These are phyloP conservation scores for Enteromius mattozi DNA, from an alignment of 2,797 vertebrate genomes.

Conservation along the genomic window DNA sequence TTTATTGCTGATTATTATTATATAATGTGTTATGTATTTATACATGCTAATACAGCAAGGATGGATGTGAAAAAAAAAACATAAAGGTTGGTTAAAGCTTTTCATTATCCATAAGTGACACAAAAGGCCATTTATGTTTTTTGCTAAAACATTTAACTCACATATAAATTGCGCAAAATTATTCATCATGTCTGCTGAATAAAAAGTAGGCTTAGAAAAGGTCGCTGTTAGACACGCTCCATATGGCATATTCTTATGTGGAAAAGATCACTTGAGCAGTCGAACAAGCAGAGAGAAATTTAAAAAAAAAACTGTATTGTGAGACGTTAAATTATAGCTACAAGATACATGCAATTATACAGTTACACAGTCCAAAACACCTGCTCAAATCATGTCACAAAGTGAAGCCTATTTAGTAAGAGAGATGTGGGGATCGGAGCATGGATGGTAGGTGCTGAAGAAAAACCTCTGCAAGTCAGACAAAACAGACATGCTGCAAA, in stretches of 20 bases:
- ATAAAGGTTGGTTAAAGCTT: not conserved
- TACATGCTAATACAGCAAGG: not conserved
- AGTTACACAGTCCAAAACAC: conserved; percentile 25
- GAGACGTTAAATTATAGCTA: conserved; percentile 12
- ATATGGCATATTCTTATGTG: not conserved
- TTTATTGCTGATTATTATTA: not conserved
- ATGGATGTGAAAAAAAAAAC: not conserved
- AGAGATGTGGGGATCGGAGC: conserved; percentile 32
- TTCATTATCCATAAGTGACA: not conserved
- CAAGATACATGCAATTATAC: conserved; percentile 18
- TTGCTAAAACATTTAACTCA: not conserved
- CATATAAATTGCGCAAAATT: not conserved
- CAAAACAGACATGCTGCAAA: conserved; percentile 19
- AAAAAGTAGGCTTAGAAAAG: conserved; percentile 24
- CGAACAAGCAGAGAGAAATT: not conserved
- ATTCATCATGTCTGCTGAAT: conserved; percentile 9
- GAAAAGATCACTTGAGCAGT: not conserved
- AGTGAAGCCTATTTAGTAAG: not conserved
- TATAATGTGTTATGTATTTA: not conserved
- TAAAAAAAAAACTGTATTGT: not conserved
- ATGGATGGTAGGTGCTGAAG: not conserved
- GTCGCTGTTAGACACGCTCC: conserved; percentile 11
- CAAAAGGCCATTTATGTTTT: not conserved
- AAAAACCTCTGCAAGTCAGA: conserved; percentile 12
- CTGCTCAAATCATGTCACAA: conserved; percentile 25